Evolutionary conservation across 2,113 vertebrate species (phyloP).

Genomic region (Ondatra zibethicus): DNA sequence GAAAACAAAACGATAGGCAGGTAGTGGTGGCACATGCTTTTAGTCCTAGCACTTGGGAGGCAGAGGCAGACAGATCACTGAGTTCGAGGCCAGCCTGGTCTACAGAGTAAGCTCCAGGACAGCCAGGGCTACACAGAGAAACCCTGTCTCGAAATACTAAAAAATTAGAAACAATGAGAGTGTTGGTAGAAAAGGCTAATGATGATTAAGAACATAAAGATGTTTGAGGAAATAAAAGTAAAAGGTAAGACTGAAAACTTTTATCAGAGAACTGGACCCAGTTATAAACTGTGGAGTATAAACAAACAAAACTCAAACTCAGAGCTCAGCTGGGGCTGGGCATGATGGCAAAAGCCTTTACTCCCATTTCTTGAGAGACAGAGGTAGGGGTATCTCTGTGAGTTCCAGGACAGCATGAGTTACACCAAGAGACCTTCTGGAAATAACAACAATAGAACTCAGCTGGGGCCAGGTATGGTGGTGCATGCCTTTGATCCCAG

Average conservation of each 20-base stretch:
- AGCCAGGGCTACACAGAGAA: not conserved
- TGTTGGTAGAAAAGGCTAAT: too few species aligned
- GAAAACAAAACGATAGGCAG: not conserved
- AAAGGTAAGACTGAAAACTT: not conserved
- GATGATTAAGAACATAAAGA: not conserved
- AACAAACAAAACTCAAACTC: not conserved
- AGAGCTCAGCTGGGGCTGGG: not conserved
- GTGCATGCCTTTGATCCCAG: not conserved
- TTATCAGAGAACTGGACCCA: not conserved
- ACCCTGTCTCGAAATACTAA: not conserved
- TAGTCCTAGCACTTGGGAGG: not conserved
- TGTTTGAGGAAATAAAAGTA: not conserved
- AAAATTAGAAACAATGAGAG: too few species aligned
- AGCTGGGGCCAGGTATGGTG: not conserved
- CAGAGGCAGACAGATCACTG: not conserved
- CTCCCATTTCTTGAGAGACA: not conserved
- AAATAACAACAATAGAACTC: not conserved
- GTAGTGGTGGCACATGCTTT: not conserved
- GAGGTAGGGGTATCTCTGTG: not conserved
- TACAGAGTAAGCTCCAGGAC: not conserved
- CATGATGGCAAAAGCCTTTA: not conserved
- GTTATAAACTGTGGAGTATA: not conserved
- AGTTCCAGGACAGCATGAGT: not conserved
- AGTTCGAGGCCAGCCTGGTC: not conserved
- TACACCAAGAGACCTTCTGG: not conserved